phyloP scores from a whole-genome alignment of 2,888 invertebrate species.

The Stegophylla sp. region DNA sequence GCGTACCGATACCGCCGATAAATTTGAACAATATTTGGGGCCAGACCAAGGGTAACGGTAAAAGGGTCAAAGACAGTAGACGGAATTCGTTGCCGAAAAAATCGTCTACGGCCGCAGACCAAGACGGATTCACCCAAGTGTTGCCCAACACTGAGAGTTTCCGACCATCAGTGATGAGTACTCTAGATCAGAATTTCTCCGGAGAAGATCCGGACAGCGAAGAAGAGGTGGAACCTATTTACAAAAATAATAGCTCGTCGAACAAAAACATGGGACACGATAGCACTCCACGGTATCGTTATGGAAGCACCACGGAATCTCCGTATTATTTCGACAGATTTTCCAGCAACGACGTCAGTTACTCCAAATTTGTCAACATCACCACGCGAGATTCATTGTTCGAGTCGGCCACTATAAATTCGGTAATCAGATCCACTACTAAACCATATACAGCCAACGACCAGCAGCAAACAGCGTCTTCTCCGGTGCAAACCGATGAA shows the following conservation, averaged over 20 bases:
- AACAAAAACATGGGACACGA: slow-evolving; percentile 6
- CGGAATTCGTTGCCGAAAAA: slow-evolving; percentile 60
- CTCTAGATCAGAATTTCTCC: slow-evolving; percentile 3
- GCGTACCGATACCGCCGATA: slow-evolving; percentile 78
- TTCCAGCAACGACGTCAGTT: slow-evolving; percentile 21
- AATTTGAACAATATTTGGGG: slow-evolving; percentile 64
- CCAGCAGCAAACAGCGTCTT: neutral
- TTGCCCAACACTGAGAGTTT: slow-evolving; percentile 77
- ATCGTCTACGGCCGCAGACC: slow-evolving; percentile 65
- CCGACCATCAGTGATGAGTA: slow-evolving; percentile 72
- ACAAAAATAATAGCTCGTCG: slow-evolving; percentile 25
- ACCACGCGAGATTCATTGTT: slow-evolving; percentile 48
- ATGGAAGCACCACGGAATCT: slow-evolving; percentile 29
- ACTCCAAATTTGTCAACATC: slow-evolving; percentile 22
- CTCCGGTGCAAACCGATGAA: neutral
- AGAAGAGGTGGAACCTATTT: neutral
- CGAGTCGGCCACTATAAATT: slow-evolving; percentile 49
- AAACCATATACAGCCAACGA: slow-evolving; percentile 11
- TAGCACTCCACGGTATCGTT: slow-evolving; percentile 5
- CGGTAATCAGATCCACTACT: slow-evolving; percentile 32
- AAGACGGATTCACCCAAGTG: slow-evolving; percentile 77
- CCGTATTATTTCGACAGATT: slow-evolving; percentile 2
- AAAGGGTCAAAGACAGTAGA: slow-evolving; percentile 63
- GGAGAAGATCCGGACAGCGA: neutral
- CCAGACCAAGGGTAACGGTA: slow-evolving; percentile 55